phyloP scores from a whole-genome alignment of 2,797 vertebrate species.

The Acrossocheilus fasciatus region DNA sequence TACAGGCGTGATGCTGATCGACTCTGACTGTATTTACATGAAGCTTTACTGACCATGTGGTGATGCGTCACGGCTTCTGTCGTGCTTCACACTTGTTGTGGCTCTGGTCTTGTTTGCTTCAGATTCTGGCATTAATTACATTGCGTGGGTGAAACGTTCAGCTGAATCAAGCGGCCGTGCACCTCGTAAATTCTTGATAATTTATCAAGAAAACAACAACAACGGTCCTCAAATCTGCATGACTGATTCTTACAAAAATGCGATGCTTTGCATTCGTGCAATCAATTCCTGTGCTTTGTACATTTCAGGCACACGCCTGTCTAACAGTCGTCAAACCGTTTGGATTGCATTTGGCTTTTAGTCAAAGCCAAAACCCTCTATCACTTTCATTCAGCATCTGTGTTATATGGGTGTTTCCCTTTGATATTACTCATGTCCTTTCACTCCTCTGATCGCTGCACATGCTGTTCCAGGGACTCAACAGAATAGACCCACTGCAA shows the following conservation, averaged over 20 bases:
- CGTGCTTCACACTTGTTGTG: slow-evolving; percentile 74
- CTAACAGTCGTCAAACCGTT: slow-evolving; percentile 22
- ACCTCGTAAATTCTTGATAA: slow-evolving; percentile 52
- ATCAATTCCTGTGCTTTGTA: neutral
- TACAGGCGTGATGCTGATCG: slow-evolving; percentile 27
- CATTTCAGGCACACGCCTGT: slow-evolving; percentile 30
- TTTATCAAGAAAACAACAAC: slow-evolving; percentile 37
- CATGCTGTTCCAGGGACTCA: neutral
- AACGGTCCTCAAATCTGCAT: slow-evolving; percentile 22
- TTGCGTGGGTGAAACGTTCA: slow-evolving; percentile 73
- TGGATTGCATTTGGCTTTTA: slow-evolving; percentile 27
- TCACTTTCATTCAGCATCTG: slow-evolving; percentile 38
- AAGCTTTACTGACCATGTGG: slow-evolving; percentile 80
- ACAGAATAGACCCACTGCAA: neutral
- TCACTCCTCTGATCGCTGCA: slow-evolving; percentile 28
- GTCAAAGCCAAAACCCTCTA: slow-evolving; percentile 42
- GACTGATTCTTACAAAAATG: neutral
- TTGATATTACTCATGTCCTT: slow-evolving; percentile 56
- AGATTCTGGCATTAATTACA: slow-evolving; percentile 82
- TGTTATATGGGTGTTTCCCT: slow-evolving; percentile 31
- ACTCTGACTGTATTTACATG: slow-evolving; percentile 72
- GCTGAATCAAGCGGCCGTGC: slow-evolving; percentile 41
- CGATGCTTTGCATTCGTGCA: neutral
- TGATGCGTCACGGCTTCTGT: slow-evolving; percentile 84
- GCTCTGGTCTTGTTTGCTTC: slow-evolving; percentile 73